Conservation (phyloP, 2,888 invertebrate species). For the Conomelus anceps region DNA sequence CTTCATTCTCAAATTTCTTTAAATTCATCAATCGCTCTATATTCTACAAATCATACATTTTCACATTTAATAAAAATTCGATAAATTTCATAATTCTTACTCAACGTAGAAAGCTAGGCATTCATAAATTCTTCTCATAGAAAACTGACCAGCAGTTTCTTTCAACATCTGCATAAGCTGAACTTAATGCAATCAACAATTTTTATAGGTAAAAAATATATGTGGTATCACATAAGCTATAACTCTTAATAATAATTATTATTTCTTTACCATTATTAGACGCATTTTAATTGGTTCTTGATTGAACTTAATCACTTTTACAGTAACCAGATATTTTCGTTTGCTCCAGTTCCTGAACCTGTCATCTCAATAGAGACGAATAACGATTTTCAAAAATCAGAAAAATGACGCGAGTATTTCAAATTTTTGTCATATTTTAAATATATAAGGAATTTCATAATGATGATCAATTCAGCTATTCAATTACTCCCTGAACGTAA, state of each 20-base stretch:
- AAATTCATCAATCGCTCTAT: background rate
- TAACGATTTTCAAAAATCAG: no score
- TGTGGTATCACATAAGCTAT: background rate
- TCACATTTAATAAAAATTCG: background rate
- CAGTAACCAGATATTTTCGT: no score
- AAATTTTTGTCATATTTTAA: no score
- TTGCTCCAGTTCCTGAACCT: no score
- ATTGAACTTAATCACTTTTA: no score
- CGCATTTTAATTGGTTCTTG: no score
- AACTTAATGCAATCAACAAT: background rate
- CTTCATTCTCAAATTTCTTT: background rate
- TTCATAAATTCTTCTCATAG: background rate
- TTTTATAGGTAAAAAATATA: background rate
- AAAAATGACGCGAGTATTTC: no score
- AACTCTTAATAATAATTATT: background rate
- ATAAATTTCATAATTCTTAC: background rate
- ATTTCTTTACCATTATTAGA: no score
- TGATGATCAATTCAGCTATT: no score
- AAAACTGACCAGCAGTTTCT: background rate
- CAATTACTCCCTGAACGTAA: no score
- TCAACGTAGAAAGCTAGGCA: background rate
- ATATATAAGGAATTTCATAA: no score
- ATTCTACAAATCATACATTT: background rate
- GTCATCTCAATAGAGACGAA: no score
- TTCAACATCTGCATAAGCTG: background rate